A percentile compares a stretch with the other conserved stretches of the same genome.
Evolutionary conservation across 2,113 vertebrate genomes (phyloP).

Genomic region (Mus spicilegus): DNA sequence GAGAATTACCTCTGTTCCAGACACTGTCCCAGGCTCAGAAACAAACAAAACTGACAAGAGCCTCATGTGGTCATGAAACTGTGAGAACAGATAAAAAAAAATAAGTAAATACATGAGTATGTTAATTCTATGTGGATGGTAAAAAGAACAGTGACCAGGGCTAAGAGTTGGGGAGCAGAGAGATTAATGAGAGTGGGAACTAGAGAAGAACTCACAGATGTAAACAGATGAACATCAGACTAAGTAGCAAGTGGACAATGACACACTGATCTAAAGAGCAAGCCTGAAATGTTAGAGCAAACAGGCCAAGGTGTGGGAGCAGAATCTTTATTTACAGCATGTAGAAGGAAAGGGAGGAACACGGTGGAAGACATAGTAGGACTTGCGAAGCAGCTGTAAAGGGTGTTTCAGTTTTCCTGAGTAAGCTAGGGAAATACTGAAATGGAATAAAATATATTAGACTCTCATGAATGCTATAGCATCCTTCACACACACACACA

Average conservation of each 20-base stretch:
- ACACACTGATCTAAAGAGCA: rapidly evolving
- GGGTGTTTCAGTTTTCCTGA: not conserved
- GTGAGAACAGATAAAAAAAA: not conserved
- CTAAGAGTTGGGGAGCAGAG: not conserved
- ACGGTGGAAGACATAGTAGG: not conserved
- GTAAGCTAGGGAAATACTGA: not conserved
- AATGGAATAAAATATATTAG: not conserved
- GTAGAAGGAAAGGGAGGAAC: not conserved
- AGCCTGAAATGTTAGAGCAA: not conserved
- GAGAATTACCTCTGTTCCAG: not conserved
- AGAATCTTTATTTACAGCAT: not conserved
- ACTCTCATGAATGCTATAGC: not conserved
- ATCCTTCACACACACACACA: not conserved
- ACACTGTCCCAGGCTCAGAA: not conserved
- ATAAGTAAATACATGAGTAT: not conserved
- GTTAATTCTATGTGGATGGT: not conserved
- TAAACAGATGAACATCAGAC: not conserved
- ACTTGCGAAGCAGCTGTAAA: not conserved
- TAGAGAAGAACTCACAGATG: not conserved
- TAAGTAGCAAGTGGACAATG: not conserved
- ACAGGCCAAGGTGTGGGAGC: too few species aligned
- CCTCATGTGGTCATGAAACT: not conserved
- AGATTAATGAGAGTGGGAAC: not conserved
- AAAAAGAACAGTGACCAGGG: too few species aligned
- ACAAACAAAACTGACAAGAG: not conserved